phyloP scores from a whole-genome alignment of 2,113 vertebrate genomes.

The Isichthys henryi region DNA sequence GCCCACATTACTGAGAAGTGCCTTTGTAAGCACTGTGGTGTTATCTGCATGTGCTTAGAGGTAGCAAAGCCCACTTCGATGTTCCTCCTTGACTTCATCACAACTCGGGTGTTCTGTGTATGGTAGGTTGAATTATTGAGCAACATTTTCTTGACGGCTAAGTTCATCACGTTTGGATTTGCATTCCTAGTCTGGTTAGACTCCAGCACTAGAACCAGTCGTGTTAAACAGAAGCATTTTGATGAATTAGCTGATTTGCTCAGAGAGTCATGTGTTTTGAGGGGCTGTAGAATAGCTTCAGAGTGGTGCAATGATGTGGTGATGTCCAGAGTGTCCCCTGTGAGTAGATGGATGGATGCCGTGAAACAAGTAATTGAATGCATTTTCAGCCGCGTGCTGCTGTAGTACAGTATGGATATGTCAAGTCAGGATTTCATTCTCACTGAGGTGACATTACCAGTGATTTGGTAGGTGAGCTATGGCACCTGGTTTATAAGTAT shows the following conservation, averaged over 20 bases:
- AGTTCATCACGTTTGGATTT: background rate
- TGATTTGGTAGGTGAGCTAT: background rate
- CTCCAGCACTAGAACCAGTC: background rate
- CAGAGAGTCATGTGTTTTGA: background rate
- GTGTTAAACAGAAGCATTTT: background rate
- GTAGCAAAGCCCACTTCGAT: slow-evolving; percentile 17
- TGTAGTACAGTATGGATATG: background rate
- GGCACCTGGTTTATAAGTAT: background rate
- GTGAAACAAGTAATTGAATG: background rate
- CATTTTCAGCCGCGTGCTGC: background rate
- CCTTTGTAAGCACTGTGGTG: slow-evolving; percentile 1
- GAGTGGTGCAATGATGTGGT: background rate
- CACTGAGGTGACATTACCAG: background rate
- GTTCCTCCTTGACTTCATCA: slow-evolving; percentile 20
- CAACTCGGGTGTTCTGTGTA: background rate
- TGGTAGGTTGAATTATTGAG: background rate
- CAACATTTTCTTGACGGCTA: background rate
- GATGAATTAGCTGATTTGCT: background rate
- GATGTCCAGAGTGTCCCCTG: background rate
- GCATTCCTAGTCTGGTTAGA: background rate
- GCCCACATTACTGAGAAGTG: slow-evolving; percentile 27
- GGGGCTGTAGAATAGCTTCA: background rate
- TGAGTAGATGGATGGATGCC: background rate
- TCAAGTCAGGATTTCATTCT: background rate
- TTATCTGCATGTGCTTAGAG: background rate